Conservation (phyloP, 1,140 invertebrate species). For the Dryas iulia region DNA sequence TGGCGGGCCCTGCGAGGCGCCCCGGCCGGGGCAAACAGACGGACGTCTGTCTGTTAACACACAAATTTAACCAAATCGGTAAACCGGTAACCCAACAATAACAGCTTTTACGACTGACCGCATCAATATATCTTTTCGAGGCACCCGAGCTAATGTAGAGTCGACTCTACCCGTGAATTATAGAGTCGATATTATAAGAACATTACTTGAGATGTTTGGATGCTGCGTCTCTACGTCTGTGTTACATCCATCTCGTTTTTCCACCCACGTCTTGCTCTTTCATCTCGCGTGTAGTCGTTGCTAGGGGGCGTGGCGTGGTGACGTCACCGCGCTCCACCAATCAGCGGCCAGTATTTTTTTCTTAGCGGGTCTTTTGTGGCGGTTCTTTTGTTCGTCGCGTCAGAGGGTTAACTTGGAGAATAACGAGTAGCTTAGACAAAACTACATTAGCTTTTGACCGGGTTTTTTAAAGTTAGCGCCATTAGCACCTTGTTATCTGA, state of each 20-base stretch:
- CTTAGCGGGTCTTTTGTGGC: constrained; percentile 41
- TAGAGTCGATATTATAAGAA: constrained; percentile 14
- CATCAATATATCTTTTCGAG: constrained; percentile 42
- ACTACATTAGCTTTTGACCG: constrained; percentile 40
- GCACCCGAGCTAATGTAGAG: constrained; percentile 16
- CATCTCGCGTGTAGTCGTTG: constrained; percentile 72
- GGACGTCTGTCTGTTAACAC: constrained; percentile 74
- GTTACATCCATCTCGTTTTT: constrained; percentile 55
- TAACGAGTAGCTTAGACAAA: constrained; percentile 49
- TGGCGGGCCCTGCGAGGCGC: constrained; percentile 34
- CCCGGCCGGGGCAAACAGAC: constrained; percentile 37
- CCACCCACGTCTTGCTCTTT: constrained; percentile 50
- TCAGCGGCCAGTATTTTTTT: constrained; percentile 42
- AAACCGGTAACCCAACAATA: constrained; percentile 79
- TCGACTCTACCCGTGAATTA: constrained; percentile 22
- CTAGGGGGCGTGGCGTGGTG: constrained; percentile 66
- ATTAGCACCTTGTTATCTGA: constrained; percentile 28
- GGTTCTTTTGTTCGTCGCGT: constrained; percentile 56
- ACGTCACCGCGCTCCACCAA: constrained; percentile 66
- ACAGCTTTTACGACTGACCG: constrained; percentile 76
- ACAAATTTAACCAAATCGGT: constrained; percentile 79
- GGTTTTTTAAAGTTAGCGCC: constrained; percentile 36
- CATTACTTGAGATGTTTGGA: constrained; percentile 7
- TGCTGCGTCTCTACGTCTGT: constrained; percentile 42
- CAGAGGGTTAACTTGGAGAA: constrained; percentile 49